phyloP scores from a whole-genome alignment of 1,140 invertebrate genomes.

The Lordiphosa mommai region DNA sequence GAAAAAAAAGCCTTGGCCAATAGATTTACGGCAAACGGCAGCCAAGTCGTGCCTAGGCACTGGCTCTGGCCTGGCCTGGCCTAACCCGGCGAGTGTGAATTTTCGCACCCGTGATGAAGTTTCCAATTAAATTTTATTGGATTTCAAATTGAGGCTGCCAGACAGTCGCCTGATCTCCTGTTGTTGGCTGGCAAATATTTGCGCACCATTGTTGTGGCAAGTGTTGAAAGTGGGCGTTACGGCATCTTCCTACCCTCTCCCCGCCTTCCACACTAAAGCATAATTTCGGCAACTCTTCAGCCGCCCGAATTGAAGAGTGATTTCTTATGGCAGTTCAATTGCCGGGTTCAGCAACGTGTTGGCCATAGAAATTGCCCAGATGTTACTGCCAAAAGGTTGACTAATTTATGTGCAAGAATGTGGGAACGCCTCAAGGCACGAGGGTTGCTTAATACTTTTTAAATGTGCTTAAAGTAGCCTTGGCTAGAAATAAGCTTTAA shows the following conservation, averaged over 20 bases:
- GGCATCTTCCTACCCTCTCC: constrained; percentile 1
- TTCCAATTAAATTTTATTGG: constrained; percentile 79
- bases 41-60: constrained; percentile 53
- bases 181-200: constrained; percentile 66
- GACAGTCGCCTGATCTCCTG: constrained; percentile 28
- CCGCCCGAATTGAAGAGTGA: constrained; percentile 44
- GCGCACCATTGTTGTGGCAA: constrained; percentile 69
- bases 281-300: constrained; percentile 11
- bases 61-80: not conserved
- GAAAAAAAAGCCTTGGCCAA: constrained; percentile 48
- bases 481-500: no score
- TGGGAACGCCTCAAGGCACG: constrained; percentile 30
- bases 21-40: constrained; percentile 75
- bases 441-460: no score
- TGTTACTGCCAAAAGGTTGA: constrained; percentile 24
- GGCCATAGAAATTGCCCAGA: constrained; percentile 40
- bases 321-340: constrained; percentile 76
- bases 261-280: no score
- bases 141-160: constrained; percentile 72
- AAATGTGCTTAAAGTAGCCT: no score
- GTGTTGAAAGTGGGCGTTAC: constrained; percentile 75
- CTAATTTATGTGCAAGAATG: constrained; percentile 38
- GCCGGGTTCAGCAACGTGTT: constrained; percentile 62
- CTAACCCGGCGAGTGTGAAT: constrained; percentile 60
- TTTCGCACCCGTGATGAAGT: constrained; percentile 79